Percentiles rank a stretch among this genome's conserved stretches.
Evolutionary conservation across 2,797 vertebrate genomes (phyloP).

Genomic region (Neostethus bicornis): DNA sequence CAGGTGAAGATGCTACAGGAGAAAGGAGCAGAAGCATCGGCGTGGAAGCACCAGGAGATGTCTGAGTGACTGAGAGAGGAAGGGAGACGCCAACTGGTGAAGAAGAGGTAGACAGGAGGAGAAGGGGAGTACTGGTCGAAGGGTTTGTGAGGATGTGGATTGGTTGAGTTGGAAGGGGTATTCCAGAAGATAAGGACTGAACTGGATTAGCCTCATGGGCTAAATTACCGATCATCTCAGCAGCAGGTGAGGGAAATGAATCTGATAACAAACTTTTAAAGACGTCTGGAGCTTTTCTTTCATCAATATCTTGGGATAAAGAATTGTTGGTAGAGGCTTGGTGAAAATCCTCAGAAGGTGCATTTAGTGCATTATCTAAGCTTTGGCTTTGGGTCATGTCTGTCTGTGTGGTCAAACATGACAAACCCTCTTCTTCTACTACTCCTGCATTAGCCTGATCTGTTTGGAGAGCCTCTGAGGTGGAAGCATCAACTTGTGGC

Average conservation of each 20-base stretch:
- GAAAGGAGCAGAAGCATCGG: conserved; percentile 79
- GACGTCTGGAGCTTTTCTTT: conserved; percentile 32
- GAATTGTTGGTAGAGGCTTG: conserved; percentile 36
- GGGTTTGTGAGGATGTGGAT: conserved; percentile 74
- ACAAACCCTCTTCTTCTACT: conserved; percentile 32
- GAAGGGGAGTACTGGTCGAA: conserved; percentile 67
- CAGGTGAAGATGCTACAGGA: conserved; percentile 64
- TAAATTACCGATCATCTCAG: conserved; percentile 24
- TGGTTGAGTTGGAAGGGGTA: conserved; percentile 57
- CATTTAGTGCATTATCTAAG: conserved; percentile 49
- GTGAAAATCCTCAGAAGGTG: conserved; percentile 36
- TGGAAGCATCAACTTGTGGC: conserved; percentile 69
- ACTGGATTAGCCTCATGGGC: conserved; percentile 34
- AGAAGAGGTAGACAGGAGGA: conserved; percentile 75
- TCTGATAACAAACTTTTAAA: conserved; percentile 6
- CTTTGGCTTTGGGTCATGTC: conserved; percentile 55
- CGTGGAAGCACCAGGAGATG: conserved; percentile 56
- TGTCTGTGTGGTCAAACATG: conserved; percentile 1
- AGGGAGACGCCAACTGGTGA: conserved; percentile 68
- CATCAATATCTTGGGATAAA: conserved; percentile 27
- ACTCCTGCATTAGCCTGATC: conserved; percentile 28
- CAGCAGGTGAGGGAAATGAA: conserved; percentile 18
- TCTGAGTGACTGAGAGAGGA: conserved; percentile 69
- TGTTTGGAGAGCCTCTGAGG: conserved; percentile 30
- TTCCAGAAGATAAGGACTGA: conserved; percentile 40